Percentiles rank a stretch among this genome's conserved stretches.
Conservation (phyloP, 2,888 invertebrate species). For the Drosophila testacea region DNA sequence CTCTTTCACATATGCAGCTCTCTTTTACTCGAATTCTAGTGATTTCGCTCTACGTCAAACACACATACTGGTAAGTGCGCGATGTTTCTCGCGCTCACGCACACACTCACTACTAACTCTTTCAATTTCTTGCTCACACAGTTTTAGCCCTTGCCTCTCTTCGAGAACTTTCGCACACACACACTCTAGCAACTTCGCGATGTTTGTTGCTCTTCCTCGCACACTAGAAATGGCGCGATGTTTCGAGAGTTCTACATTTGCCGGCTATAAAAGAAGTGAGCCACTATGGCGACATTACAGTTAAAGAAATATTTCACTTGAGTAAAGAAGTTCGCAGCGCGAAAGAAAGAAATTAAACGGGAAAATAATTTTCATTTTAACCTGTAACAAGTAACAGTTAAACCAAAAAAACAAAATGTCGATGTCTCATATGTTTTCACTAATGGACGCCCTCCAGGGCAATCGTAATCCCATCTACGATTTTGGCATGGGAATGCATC, state of each 20-base stretch:
- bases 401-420: conserved; percentile 49
- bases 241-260: conserved; percentile 37
- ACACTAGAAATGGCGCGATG: conserved; percentile 24
- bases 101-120: background rate
- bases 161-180: conserved; percentile 1
- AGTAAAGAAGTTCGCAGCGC: conserved; percentile 33
- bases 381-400: conserved; percentile 3
- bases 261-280: conserved; percentile 50
- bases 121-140: background rate
- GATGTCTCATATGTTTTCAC: conserved; percentile 57
- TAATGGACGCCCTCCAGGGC: conserved; percentile 60
- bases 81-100: conserved; percentile 6
- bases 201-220: conserved; percentile 26
- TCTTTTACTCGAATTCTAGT: conserved; percentile 2
- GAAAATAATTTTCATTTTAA: conserved; percentile 12
- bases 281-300: conserved; percentile 17
- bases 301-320: conserved; percentile 20
- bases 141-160: background rate
- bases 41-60: background rate
- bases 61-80: background rate
- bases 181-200: conserved; percentile 10
- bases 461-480: conserved; percentile 56
- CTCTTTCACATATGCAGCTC: conserved; percentile 6
- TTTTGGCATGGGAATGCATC: conserved; percentile 80
- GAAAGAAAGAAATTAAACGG: conserved; percentile 29